Evolutionary conservation across 2,888 invertebrate species (phyloP).

Genomic region (Pharmacophagus antenor): DNA sequence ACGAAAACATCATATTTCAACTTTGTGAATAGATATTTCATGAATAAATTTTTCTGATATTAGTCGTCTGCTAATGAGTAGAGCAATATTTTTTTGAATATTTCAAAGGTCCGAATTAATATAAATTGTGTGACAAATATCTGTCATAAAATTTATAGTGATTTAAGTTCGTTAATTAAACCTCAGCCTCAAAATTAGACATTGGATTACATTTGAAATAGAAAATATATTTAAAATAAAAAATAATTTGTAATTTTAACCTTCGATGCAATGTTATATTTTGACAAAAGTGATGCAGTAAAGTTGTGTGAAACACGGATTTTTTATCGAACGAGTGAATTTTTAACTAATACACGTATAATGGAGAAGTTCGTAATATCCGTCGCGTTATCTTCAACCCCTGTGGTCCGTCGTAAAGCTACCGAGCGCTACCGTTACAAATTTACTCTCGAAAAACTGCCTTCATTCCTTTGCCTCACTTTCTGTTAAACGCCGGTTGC

Average conservation of each 20-base stretch:
- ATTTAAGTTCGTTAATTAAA: too few species aligned
- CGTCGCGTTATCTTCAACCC: slow-evolving; percentile 32
- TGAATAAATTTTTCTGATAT: slow-evolving; percentile 14
- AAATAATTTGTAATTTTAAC: neutral
- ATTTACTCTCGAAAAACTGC: slow-evolving; percentile 56
- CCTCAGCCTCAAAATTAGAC: neutral
- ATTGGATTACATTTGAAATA: too few species aligned
- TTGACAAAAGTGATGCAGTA: too few species aligned
- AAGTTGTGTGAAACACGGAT: too few species aligned
- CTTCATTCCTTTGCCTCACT: slow-evolving; percentile 43
- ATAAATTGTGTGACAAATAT: neutral
- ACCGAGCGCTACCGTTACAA: slow-evolving; percentile 54
- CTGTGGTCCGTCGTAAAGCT: slow-evolving; percentile 56
- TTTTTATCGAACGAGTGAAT: neutral
- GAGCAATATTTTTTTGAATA: too few species aligned
- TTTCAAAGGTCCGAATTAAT: neutral
- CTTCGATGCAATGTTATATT: too few species aligned
- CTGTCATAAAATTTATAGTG: too few species aligned
- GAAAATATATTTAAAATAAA: too few species aligned
- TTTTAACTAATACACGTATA: slow-evolving; percentile 1
- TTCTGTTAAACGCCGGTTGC: slow-evolving; percentile 48
- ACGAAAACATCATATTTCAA: slow-evolving; percentile 8
- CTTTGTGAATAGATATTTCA: slow-evolving; percentile 12
- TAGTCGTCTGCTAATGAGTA: slow-evolving; percentile 8
- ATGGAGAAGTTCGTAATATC: slow-evolving; percentile 12